Evolutionary conservation across 2,888 invertebrate species (phyloP).

Genomic region (Hartigia nigra): DNA sequence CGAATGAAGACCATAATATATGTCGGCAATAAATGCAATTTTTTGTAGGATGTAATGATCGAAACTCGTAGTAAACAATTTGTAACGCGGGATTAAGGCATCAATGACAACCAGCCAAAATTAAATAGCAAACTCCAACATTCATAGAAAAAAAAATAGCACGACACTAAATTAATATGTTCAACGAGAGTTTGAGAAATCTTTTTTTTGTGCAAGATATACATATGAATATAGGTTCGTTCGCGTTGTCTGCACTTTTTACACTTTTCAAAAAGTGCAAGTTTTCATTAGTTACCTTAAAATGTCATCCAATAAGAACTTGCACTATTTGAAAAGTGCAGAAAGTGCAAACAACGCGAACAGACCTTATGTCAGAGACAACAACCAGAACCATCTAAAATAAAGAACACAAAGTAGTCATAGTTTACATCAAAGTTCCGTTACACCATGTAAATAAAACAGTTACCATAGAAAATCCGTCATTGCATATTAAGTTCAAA

Average conservation of each 20-base stretch:
- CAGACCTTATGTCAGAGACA: constrained; percentile 31
- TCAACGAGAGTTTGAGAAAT: constrained; percentile 7
- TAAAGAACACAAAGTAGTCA: constrained; percentile 33
- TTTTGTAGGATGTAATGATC: constrained; percentile 12
- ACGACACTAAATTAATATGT: constrained; percentile 17
- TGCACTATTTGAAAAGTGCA: too few species aligned
- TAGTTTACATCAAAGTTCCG: constrained; percentile 13
- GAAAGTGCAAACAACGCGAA: too few species aligned
- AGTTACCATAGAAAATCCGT: not conserved
- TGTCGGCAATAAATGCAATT: not conserved
- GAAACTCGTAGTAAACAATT: constrained; percentile 16
- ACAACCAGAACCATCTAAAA: constrained; percentile 58
- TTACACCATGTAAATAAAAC: constrained; percentile 12
- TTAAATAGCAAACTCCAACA: constrained; percentile 35
- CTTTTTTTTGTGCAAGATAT: constrained; percentile 1
- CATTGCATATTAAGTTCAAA: constrained; percentile 8
- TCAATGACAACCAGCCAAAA: constrained; percentile 56
- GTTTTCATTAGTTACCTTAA: too few species aligned
- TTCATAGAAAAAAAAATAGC: constrained; percentile 24
- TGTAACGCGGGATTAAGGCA: constrained; percentile 44
- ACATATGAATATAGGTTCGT: too few species aligned
- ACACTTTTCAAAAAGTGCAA: too few species aligned
- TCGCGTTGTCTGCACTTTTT: too few species aligned
- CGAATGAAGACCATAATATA: not conserved
- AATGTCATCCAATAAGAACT: too few species aligned